Base-by-base conservation (phyloP, 2,113 vertebrate genomes). In the Mirounga angustirostris region DNA sequence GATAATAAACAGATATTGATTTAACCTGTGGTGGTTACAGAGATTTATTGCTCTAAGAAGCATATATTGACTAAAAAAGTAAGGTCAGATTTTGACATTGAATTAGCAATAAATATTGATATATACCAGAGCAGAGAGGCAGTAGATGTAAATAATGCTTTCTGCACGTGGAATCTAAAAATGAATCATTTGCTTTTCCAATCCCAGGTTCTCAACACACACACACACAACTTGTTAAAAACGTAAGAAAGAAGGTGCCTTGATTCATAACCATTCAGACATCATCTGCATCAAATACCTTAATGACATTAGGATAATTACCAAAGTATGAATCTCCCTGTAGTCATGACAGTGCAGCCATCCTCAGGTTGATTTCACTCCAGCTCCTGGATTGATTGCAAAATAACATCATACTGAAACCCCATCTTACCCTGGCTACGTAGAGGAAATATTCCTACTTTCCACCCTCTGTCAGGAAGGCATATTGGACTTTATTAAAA, bases 31-130 rank as follows among this genome's bases (percentile, higher is more conserved):
- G 46, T 15, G 63, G 96, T 97, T 96, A 80, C 12, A 14, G 67
- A 83, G 86, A 97, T 93, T 91, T 88, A 95, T 97, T 80, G 61
- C 86, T 83, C 33, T 52, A 91, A 95, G 92, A 93, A 93, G 28
- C 86, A 93, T 73, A 93, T 80, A 97, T 95, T 97, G 96, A 95
- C 67, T 84, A 40, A 80, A 88, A 89, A 95, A 82, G 36, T 88
- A 91, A 97, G 90, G 93, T 95, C 82, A 97, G 69, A 91, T 79
- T 96, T 93, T 88, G 86, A 96, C 95, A 93, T 93, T 96, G 95
- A 96, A 84, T 96, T 97, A 90, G 74, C 76, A 95, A 93, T 97
- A 96, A 95, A 96, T 95, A 93, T 96, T 91, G 96, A 96, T 88
- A 79, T 95, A 87, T 90, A 87, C 36, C 30, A 50, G 30, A 80